Conservation (phyloP, 64 coral and sea anemone genomes). For the Montipora foliosa region DNA sequence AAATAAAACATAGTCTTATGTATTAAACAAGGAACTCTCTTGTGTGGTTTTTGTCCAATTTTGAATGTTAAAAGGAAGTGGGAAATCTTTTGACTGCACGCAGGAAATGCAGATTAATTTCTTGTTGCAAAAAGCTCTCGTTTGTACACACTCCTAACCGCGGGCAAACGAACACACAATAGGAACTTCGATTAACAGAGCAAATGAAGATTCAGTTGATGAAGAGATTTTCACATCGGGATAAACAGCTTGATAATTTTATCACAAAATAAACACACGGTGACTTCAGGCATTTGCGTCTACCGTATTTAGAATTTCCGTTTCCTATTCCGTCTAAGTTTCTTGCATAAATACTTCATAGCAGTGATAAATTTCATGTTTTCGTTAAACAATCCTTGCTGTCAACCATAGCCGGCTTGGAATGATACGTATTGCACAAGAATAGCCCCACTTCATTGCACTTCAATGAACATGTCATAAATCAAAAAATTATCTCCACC, state of each 20-base stretch:
- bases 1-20: neutral
- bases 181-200: constrained; percentile 8
- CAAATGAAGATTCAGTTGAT: neutral
- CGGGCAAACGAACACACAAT: neutral
- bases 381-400: constrained; percentile 15
- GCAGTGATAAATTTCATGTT: neutral
- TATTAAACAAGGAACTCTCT: neutral
- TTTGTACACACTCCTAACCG: neutral
- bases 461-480: neutral
- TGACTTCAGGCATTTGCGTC: neutral
- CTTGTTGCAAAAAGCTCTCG: neutral
- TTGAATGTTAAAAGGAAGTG: neutral
- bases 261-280: neutral
- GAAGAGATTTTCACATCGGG: neutral
- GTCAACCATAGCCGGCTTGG: neutral
- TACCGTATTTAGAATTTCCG: neutral
- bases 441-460: constrained; percentile 3
- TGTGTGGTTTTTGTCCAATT: neutral
- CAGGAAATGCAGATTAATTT: neutral
- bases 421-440: neutral
- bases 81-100: neutral
- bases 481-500: neutral
- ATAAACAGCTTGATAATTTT: constrained; percentile 41
- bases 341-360: neutral
- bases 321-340: neutral